Evolutionary conservation across 2,113 vertebrate species (phyloP).

Genomic region (Typhlomys cinereus): DNA sequence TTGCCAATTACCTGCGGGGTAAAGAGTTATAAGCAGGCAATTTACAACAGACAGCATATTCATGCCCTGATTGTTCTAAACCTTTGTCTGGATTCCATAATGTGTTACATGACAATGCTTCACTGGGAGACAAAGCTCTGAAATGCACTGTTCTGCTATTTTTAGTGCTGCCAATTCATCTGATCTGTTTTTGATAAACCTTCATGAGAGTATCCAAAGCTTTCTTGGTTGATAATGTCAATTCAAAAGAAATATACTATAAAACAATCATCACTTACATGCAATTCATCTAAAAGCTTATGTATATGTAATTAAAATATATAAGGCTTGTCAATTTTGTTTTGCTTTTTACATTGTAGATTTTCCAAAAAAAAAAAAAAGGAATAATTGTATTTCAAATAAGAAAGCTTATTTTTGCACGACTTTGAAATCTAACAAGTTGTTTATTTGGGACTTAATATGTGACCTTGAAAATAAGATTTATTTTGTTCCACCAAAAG

Average conservation of each 20-base stretch:
- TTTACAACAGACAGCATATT: neutral
- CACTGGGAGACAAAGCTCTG: neutral
- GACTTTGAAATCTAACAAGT: slow-evolving; percentile 11
- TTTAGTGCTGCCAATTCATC: neutral
- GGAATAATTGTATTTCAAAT: slow-evolving; percentile 10
- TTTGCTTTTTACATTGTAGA: neutral
- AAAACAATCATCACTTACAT: neutral
- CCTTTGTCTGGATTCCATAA: neutral
- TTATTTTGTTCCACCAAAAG: slow-evolving; percentile 23
- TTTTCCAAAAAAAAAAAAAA: neutral
- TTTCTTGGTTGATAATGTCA: slow-evolving; percentile 40
- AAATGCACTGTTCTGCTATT: neutral
- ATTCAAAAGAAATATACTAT: slow-evolving; percentile 31
- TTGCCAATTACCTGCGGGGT: neutral
- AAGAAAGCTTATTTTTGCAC: neutral
- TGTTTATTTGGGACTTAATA: slow-evolving; percentile 10
- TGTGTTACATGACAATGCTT: slow-evolving; percentile 15
- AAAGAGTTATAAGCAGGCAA: neutral
- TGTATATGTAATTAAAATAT: neutral
- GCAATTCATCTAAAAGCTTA: neutral
- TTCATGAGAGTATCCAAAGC: neutral
- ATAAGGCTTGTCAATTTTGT: neutral
- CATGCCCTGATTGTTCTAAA: neutral
- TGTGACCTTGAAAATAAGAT: slow-evolving; percentile 50
- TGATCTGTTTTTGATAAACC: slow-evolving; percentile 31